A percentile compares a stretch with the other conserved stretches of the same genome.
These are phyloP conservation scores for Vulpes vulpes DNA, from an alignment of 2,113 vertebrate species.

Conservation along the genomic window DNA sequence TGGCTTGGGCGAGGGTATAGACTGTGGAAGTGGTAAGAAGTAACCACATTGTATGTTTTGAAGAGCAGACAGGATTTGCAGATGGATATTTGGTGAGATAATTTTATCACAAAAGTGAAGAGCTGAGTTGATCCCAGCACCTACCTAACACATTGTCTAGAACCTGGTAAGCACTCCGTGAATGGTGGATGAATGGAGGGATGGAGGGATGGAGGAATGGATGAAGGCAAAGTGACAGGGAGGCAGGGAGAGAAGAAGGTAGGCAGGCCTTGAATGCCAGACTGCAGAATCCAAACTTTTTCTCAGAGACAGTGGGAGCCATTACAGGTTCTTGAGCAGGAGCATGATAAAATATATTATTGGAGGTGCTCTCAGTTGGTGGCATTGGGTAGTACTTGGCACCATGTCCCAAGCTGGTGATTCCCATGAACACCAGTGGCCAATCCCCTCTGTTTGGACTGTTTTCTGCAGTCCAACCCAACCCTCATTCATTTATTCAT, in stretches of 20 bases:
- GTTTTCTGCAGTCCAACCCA: not conserved
- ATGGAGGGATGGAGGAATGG: not conserved
- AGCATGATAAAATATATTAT: accelerated
- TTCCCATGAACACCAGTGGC: too few species aligned
- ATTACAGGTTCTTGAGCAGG: not conserved
- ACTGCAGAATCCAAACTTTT: not conserved
- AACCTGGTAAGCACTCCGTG: not conserved
- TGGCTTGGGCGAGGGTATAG: not conserved
- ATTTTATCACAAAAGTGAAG: not conserved
- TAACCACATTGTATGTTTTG: not conserved
- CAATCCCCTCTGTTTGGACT: not conserved
- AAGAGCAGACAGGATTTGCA: not conserved
- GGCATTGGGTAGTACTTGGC: not conserved
- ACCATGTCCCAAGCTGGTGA: not conserved
- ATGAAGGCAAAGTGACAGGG: not conserved
- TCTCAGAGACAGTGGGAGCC: not conserved
- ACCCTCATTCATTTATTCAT: not conserved
- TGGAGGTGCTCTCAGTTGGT: not conserved
- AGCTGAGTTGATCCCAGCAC: not conserved
- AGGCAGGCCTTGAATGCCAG: not conserved
- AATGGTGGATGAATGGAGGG: not conserved
- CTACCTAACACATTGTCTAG: not conserved
- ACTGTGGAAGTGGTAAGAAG: not conserved
- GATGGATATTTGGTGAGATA: not conserved
- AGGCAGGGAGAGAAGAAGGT: not conserved